Percentiles rank a stretch among this genome's conserved stretches.
These are phyloP conservation scores for Mola mola DNA, from an alignment of 2,113 vertebrate species.

Conservation along the genomic window DNA sequence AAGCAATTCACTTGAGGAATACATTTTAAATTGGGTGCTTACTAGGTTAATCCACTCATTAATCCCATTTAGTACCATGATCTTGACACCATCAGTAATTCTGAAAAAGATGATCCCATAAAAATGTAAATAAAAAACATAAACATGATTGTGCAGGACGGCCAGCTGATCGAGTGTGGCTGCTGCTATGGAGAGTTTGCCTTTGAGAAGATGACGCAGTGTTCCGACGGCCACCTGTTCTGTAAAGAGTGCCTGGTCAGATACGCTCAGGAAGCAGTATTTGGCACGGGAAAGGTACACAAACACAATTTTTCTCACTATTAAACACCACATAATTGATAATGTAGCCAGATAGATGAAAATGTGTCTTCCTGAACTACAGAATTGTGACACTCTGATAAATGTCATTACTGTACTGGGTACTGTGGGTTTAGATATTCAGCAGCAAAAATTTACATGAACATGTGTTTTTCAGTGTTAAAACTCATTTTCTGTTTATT, in stretches of 20 bases:
- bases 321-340: too few species aligned
- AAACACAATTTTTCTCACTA: neutral
- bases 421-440: too few species aligned
- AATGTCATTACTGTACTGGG: neutral
- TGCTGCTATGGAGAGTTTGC: slow-evolving; percentile 97
- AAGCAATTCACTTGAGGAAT: too few species aligned
- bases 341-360: slow-evolving; percentile 19
- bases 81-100: too few species aligned
- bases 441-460: too few species aligned
- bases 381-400: neutral
- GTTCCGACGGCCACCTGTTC: slow-evolving; percentile 95
- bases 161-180: slow-evolving; percentile 96
- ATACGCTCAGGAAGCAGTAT: slow-evolving; percentile 97
- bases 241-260: slow-evolving; percentile 98
- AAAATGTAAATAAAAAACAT: too few species aligned
- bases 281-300: slow-evolving; percentile 92
- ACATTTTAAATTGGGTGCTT: too few species aligned
- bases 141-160: slow-evolving; percentile 82
- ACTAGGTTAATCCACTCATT: too few species aligned
- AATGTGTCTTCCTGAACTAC: neutral
- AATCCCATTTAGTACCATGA: too few species aligned
- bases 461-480: neutral
- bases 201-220: slow-evolving; percentile 96
- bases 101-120: too few species aligned
- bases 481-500: neutral